phyloP scores from a whole-genome alignment of 1,140 invertebrate genomes.

The Ectropis grisescens region DNA sequence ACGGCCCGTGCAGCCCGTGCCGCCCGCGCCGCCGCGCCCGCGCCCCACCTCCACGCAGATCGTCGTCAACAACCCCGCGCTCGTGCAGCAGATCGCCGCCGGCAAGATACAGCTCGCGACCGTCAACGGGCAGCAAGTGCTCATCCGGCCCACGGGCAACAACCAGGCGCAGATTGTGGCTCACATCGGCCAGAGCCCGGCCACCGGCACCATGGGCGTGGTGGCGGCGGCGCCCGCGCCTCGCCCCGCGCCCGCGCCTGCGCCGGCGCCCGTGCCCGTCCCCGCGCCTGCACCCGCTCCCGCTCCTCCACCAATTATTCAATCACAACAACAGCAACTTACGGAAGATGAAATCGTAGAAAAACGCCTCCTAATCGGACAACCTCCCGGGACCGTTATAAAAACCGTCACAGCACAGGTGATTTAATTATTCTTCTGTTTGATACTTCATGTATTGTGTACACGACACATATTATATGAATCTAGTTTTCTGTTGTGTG shows the following conservation, averaged over 20 bases:
- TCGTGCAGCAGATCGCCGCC: constrained; percentile 82
- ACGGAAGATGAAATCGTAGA: constrained; percentile 74
- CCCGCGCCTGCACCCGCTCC: constrained; percentile 23
- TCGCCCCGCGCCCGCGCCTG: constrained; percentile 25
- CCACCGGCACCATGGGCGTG: constrained; percentile 2
- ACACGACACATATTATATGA: neutral
- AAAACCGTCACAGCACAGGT: constrained; percentile 85
- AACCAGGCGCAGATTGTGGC: constrained; percentile 79
- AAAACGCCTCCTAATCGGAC: constrained; percentile 79
- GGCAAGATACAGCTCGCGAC: constrained; percentile 87
- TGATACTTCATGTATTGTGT: constrained; percentile 3
- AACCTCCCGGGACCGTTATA: constrained; percentile 88
- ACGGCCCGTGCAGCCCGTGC: constrained; percentile 16
- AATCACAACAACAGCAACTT: constrained; percentile 27
- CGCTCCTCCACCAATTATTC: constrained; percentile 22
- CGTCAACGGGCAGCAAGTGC: constrained; percentile 85
- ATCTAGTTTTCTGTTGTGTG: neutral
- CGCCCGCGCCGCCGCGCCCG: constrained; percentile 9
- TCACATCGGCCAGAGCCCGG: constrained; percentile 63
- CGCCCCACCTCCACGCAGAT: constrained; percentile 69
- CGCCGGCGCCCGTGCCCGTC: constrained; percentile 11
- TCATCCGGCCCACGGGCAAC: constrained; percentile 79
- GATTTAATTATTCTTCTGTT: constrained; percentile 1
- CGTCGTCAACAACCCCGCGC: constrained; percentile 79
- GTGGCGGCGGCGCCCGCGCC: constrained; percentile 17